These are phyloP conservation scores for Pecten maximus DNA, from an alignment of 2,888 invertebrate genomes.

Conservation along the genomic window DNA sequence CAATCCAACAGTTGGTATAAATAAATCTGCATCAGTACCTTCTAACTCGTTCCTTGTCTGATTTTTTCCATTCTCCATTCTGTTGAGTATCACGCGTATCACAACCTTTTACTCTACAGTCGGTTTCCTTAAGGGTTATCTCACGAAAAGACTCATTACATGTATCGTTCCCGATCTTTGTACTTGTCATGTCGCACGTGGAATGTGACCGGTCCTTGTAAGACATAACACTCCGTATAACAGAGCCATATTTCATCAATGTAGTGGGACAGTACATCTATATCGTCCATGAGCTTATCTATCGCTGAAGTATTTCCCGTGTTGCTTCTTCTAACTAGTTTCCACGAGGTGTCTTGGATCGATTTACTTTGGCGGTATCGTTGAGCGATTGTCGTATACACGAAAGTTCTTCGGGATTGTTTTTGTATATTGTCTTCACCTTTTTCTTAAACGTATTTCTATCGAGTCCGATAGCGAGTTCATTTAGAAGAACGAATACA, in stretches of 20 bases:
- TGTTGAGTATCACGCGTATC: background rate
- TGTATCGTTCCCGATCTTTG: background rate
- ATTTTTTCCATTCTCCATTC: too few relatives aligned
- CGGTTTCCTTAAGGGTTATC: background rate
- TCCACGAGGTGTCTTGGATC: background rate
- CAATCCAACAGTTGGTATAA: background rate
- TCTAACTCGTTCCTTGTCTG: too few relatives aligned
- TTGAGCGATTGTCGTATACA: background rate
- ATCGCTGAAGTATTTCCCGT: background rate
- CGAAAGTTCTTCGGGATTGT: background rate
- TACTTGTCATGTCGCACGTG: background rate
- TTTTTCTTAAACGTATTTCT: background rate
- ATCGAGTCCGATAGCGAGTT: background rate
- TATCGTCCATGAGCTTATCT: background rate
- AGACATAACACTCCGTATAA: background rate
- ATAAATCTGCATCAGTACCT: background rate
- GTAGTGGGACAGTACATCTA: background rate
- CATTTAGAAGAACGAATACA: background rate
- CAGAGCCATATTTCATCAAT: background rate
- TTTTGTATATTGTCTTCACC: background rate
- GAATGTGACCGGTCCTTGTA: background rate
- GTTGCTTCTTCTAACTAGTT: background rate
- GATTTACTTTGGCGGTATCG: background rate
- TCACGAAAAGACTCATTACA: background rate
- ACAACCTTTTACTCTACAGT: background rate